Percentiles rank a stretch among this genome's conserved stretches.
Conservation (phyloP, 2,888 invertebrate species). For the Conistra vaccinii region DNA sequence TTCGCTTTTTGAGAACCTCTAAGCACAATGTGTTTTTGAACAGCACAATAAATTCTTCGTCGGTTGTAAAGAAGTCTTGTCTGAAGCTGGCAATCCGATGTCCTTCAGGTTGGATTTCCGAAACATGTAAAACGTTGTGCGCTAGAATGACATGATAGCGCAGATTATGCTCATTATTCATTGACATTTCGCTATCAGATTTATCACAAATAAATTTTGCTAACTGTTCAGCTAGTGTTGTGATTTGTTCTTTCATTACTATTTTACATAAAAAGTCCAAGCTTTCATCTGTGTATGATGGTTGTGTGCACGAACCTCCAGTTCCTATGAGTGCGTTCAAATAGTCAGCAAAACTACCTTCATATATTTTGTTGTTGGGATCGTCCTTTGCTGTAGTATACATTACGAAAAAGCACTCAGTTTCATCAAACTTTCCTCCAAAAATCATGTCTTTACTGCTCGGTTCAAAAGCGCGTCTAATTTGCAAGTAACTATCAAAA, state of each 20-base stretch:
- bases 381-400: constrained; percentile 58
- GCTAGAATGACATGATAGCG: constrained; percentile 55
- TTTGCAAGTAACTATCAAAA: constrained; percentile 47
- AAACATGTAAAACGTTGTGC: constrained; percentile 42
- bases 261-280: constrained; percentile 44
- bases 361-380: constrained; percentile 8
- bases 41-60: constrained; percentile 39
- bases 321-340: constrained; percentile 50
- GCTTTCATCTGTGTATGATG: constrained; percentile 27
- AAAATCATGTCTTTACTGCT: constrained; percentile 40
- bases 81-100: constrained; percentile 46
- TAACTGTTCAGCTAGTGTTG: constrained; percentile 6
- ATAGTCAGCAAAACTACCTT: not conserved
- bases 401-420: constrained; percentile 52
- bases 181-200: constrained; percentile 9
- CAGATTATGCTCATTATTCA: constrained; percentile 57
- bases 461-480: constrained; percentile 37
- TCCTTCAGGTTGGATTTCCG: constrained; percentile 40
- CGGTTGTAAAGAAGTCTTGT: constrained; percentile 40
- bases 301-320: constrained; percentile 29
- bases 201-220: constrained; percentile 31
- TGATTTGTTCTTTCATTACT: constrained; percentile 44
- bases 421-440: constrained; percentile 29
- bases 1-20: constrained; percentile 37
- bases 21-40: constrained; percentile 41